A percentile compares a stretch with the other conserved stretches of the same genome.
phyloP scores from a whole-genome alignment of 2,797 vertebrate genomes.

The Naso thynnoides region DNA sequence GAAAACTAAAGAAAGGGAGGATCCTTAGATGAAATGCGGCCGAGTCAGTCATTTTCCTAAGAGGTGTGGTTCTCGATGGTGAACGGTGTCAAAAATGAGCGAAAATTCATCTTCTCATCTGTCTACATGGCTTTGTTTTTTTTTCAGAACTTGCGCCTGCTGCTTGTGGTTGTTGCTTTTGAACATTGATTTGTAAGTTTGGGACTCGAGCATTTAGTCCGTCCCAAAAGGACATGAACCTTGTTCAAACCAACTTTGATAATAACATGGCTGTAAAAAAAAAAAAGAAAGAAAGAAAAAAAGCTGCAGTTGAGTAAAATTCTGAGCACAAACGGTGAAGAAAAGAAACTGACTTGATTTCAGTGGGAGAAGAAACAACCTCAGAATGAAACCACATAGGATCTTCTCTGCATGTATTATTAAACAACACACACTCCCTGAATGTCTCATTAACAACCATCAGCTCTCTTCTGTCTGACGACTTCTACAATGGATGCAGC shows the following conservation, averaged over 20 bases:
- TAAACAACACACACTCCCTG: slow-evolving; percentile 21
- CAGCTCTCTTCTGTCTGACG: slow-evolving; percentile 29
- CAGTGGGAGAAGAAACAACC: neutral
- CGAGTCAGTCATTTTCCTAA: neutral
- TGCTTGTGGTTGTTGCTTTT: neutral
- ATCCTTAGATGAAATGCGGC: too few species aligned
- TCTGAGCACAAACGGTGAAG: neutral
- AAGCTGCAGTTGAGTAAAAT: neutral
- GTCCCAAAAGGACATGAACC: neutral
- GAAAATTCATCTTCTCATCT: slow-evolving; percentile 10
- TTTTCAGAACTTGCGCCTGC: neutral
- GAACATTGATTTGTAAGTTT: slow-evolving; percentile 17
- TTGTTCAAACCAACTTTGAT: neutral
- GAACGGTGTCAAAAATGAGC: neutral
- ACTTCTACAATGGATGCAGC: neutral
- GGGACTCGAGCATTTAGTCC: neutral
- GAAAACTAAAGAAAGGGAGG: too few species aligned
- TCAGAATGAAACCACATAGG: slow-evolving; percentile 1
- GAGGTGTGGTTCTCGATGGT: neutral
- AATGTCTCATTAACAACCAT: slow-evolving; percentile 53
- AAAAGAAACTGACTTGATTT: neutral
- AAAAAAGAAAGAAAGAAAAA: neutral
- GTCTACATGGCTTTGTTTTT: neutral
- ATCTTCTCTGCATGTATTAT: slow-evolving; percentile 35
- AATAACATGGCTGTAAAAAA: neutral